Evolutionary conservation across 2,113 vertebrate genomes (phyloP).

Genomic region (Halcyon senegalensis): DNA sequence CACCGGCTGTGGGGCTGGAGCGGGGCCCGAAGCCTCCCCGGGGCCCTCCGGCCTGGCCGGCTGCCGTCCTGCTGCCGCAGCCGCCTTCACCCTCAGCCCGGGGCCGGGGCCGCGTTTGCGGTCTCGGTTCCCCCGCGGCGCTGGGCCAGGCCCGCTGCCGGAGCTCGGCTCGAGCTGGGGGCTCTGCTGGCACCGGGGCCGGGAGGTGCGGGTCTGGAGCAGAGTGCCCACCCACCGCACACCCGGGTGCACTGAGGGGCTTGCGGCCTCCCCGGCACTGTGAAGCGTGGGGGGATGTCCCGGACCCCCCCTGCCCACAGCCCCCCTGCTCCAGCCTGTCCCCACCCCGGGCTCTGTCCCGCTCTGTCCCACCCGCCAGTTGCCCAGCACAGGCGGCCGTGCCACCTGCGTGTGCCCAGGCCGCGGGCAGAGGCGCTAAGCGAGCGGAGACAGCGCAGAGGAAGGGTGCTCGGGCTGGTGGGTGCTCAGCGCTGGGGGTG

Average conservation of each 20-base stretch:
- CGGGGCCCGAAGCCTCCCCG: no score
- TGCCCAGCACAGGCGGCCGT: background rate
- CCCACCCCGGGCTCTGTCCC: background rate
- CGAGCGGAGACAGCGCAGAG: accelerated
- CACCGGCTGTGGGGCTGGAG: no score
- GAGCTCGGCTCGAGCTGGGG: background rate
- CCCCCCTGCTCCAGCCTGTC: background rate
- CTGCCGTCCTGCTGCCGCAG: no score
- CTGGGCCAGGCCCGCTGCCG: background rate
- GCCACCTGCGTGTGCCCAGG: background rate
- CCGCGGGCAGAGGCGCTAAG: background rate
- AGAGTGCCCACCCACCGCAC: no score
- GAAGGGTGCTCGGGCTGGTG: background rate
- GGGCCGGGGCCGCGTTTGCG: no score
- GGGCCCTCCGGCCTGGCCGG: no score
- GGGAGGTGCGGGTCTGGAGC: background rate
- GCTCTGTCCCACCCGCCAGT: background rate
- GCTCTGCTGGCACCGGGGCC: background rate
- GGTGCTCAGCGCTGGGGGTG: background rate
- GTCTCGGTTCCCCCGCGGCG: accelerated
- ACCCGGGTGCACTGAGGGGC: background rate
- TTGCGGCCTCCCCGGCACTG: accelerated
- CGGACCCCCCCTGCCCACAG: accelerated
- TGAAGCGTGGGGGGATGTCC: background rate
- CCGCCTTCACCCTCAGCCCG: no score